Base-by-base conservation (phyloP, 2,113 vertebrate species). In the Noturus placidus region DNA sequence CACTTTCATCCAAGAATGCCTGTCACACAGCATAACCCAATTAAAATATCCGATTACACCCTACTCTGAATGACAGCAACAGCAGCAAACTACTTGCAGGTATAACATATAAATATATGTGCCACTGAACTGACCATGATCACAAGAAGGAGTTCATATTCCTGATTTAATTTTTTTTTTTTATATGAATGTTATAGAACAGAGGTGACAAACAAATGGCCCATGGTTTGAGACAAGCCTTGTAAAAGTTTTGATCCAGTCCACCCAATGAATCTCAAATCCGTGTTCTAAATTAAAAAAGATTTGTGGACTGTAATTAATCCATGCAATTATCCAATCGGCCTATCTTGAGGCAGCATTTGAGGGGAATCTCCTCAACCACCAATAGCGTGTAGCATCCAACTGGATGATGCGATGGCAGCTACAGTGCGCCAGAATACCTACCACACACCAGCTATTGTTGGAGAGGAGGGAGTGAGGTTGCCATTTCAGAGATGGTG, bases 41-140 rank as follows among this genome's bases (percentile, higher is more conserved):
- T 90, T 91, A 91, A 89, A 91, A 85, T 83, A 87, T 89, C 86
- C 67, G 82, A 87, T 82, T 88, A 90, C 89, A 88, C 54, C 82
- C 79, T 80, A 74, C 80, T 46, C 38, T 65, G 80, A 69, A 50
- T 8, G 78, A 87, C 46, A 89, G 69, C 70, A 46, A 82, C 46
- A 70, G 86, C 38, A 70, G 84, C 27, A 65, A 30, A 52, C 25
- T 57, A 19, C 35, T 52, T 14, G 35, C 50, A 63, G 54, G 63
- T 52, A 30, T 50, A 79, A 70, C 69, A n/a, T n/a, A n/a, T n/a
- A 50, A 50, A 50, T 50, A 76, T 17, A 4, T 30, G 27, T 5
- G 27, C 35, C 20, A 4, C 15, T 52, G 76, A 79, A 30, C 50
- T 33, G 77, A 54, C 7, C n/a, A 20, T 56, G 50, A 56, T 56